Percentiles rank a stretch among this genome's conserved stretches.
These are phyloP conservation scores for Acanthochromis polyacanthus DNA, from an alignment of 2,113 vertebrate species.

Conservation along the genomic window DNA sequence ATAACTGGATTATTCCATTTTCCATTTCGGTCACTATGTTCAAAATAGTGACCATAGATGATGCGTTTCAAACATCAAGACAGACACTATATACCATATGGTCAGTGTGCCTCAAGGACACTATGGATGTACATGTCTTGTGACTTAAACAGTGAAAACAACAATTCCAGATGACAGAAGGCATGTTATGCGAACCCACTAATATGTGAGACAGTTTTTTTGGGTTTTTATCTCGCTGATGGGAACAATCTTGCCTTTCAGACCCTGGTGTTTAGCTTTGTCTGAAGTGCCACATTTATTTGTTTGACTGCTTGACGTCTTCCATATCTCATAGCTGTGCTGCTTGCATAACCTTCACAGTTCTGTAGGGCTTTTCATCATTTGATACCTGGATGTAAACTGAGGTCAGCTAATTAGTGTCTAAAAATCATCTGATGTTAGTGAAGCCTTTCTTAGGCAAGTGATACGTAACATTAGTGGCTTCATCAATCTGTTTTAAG, in stretches of 20 bases:
- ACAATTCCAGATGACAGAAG: background rate
- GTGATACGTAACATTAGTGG: too few relatives aligned
- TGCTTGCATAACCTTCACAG: constrained; percentile 20
- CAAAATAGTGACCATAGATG: background rate
- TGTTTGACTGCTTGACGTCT: constrained; percentile 32
- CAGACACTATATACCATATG: background rate
- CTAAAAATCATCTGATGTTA: too few relatives aligned
- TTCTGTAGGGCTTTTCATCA: constrained; percentile 5
- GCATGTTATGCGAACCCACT: background rate
- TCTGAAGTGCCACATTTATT: constrained; percentile 11
- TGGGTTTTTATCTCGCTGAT: background rate
- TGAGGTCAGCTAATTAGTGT: constrained; percentile 4
- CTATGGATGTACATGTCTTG: background rate
- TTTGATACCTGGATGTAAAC: constrained; percentile 16
- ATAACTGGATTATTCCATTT: background rate
- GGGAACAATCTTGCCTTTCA: constrained; percentile 38
- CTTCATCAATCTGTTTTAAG: too few relatives aligned
- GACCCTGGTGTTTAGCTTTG: constrained; percentile 3
- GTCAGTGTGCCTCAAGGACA: background rate
- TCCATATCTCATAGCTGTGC: background rate
- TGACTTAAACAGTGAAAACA: constrained; percentile 11
- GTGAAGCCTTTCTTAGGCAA: too few relatives aligned
- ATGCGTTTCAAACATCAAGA: constrained; percentile 5
- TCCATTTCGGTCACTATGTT: too few relatives aligned
- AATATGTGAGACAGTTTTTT: background rate